Evolutionary conservation across 2,888 invertebrate species (phyloP).

Genomic region (Philereme vetulata): DNA sequence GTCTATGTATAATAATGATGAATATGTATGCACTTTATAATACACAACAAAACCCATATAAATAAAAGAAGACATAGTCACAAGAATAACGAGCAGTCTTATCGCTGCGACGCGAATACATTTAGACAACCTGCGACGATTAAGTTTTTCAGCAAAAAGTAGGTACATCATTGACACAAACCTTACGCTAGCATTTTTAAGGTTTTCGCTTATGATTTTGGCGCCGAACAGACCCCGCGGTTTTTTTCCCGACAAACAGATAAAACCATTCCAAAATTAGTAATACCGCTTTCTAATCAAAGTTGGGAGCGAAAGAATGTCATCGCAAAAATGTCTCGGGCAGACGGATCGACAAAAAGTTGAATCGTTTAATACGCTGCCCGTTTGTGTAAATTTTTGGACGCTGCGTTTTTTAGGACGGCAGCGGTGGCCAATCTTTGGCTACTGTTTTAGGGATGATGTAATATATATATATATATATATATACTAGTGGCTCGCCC

Average conservation of each 20-base stretch:
- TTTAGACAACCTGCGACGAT: not conserved
- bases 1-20: too few relatives aligned
- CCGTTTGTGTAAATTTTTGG: slow-evolving; percentile 77
- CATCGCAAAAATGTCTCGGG: slow-evolving; percentile 60
- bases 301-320: slow-evolving; percentile 67
- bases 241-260: slow-evolving; percentile 18
- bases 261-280: slow-evolving; percentile 32
- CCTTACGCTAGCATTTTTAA: too few relatives aligned
- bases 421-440: slow-evolving; percentile 43
- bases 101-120: not conserved
- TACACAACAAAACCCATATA: too few relatives aligned
- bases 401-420: slow-evolving; percentile 50
- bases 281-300: slow-evolving; percentile 65
- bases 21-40: too few relatives aligned
- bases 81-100: not conserved
- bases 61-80: not conserved
- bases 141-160: too few relatives aligned
- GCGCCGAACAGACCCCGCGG: slow-evolving; percentile 22
- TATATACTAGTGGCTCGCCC: too few relatives aligned
- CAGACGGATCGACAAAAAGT: slow-evolving; percentile 66
- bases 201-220: slow-evolving; percentile 13
- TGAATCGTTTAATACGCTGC: slow-evolving; percentile 70
- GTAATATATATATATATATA: not conserved
- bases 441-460: not conserved
- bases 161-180: too few relatives aligned